Percentiles rank a stretch among this genome's conserved stretches.
phyloP scores from a whole-genome alignment of 2,888 invertebrate genomes.

The Tetragnatha montana region DNA sequence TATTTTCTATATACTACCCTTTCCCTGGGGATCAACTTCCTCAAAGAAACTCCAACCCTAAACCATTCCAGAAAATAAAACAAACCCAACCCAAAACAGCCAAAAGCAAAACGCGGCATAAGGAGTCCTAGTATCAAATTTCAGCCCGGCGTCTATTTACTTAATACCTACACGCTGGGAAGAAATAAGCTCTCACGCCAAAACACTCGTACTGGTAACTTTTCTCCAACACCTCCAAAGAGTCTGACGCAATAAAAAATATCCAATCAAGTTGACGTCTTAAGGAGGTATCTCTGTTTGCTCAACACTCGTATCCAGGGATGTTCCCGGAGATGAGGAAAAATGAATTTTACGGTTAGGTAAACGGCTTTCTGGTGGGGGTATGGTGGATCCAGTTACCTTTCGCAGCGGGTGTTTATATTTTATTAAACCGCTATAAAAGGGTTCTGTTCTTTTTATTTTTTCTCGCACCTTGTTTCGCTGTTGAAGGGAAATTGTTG shows the following conservation, averaged over 20 bases:
- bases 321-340: slow-evolving; percentile 9
- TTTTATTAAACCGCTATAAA: slow-evolving; percentile 31
- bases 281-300: slow-evolving; percentile 24
- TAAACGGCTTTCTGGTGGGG: slow-evolving; percentile 23
- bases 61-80: background rate
- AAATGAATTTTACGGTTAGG: slow-evolving; percentile 42
- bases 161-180: slow-evolving; percentile 14
- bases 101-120: background rate
- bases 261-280: slow-evolving; percentile 54
- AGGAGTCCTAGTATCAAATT: slow-evolving; percentile 11
- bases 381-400: slow-evolving; percentile 5
- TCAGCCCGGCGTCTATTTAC: slow-evolving; percentile 32
- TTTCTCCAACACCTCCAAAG: background rate
- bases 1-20: too few relatives aligned
- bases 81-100: background rate
- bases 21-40: too few relatives aligned
- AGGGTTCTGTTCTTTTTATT: background rate
- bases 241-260: slow-evolving; percentile 41
- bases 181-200: slow-evolving; percentile 3
- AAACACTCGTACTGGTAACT: background rate
- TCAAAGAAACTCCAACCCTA: too few relatives aligned
- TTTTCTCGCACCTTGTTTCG: background rate
- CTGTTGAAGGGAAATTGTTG: background rate
- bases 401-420: background rate
- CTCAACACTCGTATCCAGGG: slow-evolving; percentile 40